Base-by-base conservation (phyloP, 2,888 invertebrate genomes). In the Acronicta aceris region DNA sequence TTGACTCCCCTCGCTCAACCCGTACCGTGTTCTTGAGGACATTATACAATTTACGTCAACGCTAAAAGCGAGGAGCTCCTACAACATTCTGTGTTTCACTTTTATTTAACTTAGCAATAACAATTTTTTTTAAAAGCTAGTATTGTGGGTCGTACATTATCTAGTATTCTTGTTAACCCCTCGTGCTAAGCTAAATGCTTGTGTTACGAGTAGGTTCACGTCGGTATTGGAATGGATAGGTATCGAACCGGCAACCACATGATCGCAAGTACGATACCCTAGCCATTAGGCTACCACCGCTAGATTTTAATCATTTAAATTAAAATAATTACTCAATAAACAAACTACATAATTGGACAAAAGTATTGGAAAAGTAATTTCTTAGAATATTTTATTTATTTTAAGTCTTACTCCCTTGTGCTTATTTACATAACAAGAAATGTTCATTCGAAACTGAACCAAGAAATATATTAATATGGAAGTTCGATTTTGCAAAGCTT, bases 361-460 rank as follows among this genome's bases (percentile, higher is more conserved):
- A 67, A 59, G 47, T 56, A 45, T 68, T 59, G 30, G 65, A 47
- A 54, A 62, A 51, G 36, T 43, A 53, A 68, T 58, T 45, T 45
- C 33, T 55, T 46, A 48, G 9, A 45, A 43, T 13, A n/a, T 45
- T 13, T 51, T 47, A 41, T 43, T 57, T 53, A 15, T 53, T 42
- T 50, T 33, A 45, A 8, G 16, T 63, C 49, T 59, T 57, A 57
- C 58, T 57, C 63, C 63, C 61, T 21, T 71, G 71, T 55, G 64
- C 69, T 77, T 77, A 86, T 86, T 84, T 79, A 76, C 82, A 84
- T 82, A 86, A 83, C 85, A 76, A 83, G 78, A 81, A 74, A 74
- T 61, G 73, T 75, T 82, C 62, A 82, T 76, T 74, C 74, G 57
- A 81, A 74, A 83, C 70, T 63, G 81, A 81, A 75, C 74, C 79